Conservation (phyloP, 2,113 vertebrate genomes). For the Erinaceus europaeus region DNA sequence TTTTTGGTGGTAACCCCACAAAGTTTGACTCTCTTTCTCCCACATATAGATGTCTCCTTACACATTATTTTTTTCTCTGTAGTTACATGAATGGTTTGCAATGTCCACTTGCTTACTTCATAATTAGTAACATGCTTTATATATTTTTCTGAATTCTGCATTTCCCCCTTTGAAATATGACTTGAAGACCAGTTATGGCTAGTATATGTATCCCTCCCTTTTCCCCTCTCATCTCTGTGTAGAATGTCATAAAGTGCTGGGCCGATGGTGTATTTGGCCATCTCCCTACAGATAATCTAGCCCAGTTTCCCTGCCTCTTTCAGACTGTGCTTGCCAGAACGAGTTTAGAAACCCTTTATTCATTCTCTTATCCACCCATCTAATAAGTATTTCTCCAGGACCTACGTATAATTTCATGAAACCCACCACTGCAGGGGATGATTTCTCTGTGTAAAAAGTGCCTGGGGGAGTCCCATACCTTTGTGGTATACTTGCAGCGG, state of each 20-base stretch:
- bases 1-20: no score
- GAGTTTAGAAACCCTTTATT: conserved; percentile 22
- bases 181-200: not conserved
- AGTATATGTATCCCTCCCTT: not conserved
- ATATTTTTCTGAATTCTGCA: not conserved
- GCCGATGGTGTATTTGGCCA: not conserved
- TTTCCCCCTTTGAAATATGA: conserved; percentile 1
- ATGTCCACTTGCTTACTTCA: not conserved
- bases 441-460: not conserved
- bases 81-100: not conserved
- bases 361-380: conserved; percentile 7
- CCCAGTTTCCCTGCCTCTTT: not conserved
- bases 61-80: not conserved
- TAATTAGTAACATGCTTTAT: not conserved
- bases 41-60: not conserved
- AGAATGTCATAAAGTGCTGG: not conserved
- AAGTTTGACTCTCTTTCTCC: not conserved
- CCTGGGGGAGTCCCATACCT: conserved; percentile 75
- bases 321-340: not conserved
- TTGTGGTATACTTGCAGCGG: conserved; percentile 64
- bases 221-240: not conserved
- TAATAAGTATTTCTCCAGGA: not conserved
- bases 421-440: not conserved
- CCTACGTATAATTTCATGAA: conserved; percentile 30
- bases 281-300: not conserved